Evolutionary conservation across 2,888 invertebrate species (phyloP).

Genomic region (Rotaria sp.): DNA sequence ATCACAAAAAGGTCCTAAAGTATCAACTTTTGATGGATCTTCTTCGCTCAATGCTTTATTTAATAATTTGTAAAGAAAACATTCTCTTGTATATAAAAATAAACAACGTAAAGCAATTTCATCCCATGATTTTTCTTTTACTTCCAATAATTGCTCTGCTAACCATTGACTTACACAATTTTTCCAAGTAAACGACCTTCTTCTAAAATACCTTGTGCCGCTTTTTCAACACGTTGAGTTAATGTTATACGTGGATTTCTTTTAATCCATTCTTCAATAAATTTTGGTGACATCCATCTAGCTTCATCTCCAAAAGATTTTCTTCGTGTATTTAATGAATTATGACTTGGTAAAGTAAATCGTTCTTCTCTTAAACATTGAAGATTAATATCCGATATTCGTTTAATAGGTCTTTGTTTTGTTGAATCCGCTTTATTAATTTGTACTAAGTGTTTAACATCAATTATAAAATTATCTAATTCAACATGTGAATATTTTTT

Average conservation of each 20-base stretch:
- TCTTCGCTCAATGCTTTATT: not conserved
- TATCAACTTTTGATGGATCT: not conserved
- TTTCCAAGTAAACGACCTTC: not conserved
- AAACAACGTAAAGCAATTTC: not conserved
- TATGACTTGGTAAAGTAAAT: not conserved
- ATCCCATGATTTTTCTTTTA: not conserved
- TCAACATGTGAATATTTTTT: not conserved
- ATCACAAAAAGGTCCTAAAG: not conserved
- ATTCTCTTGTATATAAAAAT: not conserved
- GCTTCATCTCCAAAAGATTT: not conserved
- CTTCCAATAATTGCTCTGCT: not conserved
- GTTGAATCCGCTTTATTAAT: not conserved
- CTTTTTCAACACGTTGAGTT: not conserved
- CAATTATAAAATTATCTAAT: not conserved
- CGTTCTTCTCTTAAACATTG: not conserved
- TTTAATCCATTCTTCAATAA: not conserved
- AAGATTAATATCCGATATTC: not conserved
- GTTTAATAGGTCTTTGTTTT: not conserved
- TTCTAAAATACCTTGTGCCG: not conserved
- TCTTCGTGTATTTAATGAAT: no score
- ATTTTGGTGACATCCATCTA: not conserved
- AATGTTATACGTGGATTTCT: no score
- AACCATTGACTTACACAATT: not conserved
- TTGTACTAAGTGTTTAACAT: not conserved
- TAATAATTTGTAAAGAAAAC: not conserved